phyloP scores from a whole-genome alignment of 2,888 invertebrate species.

The Leptogaster cylindrica region DNA sequence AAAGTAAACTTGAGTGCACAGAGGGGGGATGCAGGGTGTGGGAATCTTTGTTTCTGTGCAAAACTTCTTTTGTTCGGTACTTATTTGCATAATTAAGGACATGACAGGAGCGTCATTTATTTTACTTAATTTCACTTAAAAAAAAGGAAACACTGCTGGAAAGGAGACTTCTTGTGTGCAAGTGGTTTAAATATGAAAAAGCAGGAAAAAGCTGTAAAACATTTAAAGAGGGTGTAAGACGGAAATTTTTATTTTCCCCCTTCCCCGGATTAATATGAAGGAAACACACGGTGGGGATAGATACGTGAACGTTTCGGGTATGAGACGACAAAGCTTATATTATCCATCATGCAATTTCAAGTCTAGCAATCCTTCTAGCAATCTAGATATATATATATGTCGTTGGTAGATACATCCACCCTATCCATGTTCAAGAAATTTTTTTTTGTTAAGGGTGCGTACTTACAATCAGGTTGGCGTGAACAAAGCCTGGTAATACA shows the following conservation, averaged over 20 bases:
- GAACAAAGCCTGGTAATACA: constrained; percentile 7
- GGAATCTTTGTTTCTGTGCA: no score
- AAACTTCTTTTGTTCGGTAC: constrained; percentile 37
- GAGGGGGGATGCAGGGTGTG: no score
- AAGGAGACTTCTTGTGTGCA: constrained; percentile 27
- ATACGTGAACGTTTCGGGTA: neutral
- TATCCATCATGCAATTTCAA: constrained; percentile 32
- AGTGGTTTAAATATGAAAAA: constrained; percentile 14
- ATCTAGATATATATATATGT: constrained; percentile 2
- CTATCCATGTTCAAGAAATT: neutral
- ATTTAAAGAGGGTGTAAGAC: neutral
- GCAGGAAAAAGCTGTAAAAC: neutral
- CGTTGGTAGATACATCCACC: neutral
- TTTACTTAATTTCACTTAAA: constrained; percentile 44
- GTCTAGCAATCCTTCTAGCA: constrained; percentile 10
- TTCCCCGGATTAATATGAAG: no score
- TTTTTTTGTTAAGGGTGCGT: neutral
- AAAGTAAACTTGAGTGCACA: no score
- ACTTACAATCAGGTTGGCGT: constrained; percentile 11
- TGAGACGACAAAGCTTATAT: constrained; percentile 14
- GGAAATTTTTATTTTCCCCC: constrained; percentile 29
- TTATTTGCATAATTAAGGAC: constrained; percentile 48
- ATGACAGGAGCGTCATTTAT: constrained; percentile 46
- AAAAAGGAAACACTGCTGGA: constrained; percentile 10
- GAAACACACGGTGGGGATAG: neutral